Percentiles rank a stretch among this genome's conserved stretches.
phyloP scores from a whole-genome alignment of 2,797 vertebrate genomes.

The Myripristis jacobus region DNA sequence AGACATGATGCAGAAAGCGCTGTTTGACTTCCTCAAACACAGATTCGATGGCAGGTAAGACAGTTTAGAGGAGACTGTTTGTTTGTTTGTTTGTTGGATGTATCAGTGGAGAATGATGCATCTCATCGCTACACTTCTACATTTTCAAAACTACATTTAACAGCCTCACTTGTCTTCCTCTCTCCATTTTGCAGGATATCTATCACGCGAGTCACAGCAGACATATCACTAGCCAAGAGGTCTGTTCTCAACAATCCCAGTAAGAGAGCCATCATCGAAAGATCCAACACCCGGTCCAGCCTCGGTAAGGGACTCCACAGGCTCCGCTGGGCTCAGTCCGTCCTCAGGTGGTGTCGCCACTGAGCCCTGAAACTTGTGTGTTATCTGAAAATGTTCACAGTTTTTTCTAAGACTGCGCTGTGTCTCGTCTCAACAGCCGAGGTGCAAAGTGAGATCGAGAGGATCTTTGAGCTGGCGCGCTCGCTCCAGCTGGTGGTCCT shows the following conservation, averaged over 20 bases:
- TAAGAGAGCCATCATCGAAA: slow-evolving; percentile 97
- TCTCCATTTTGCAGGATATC: slow-evolving; percentile 89
- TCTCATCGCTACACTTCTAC: too few relatives aligned
- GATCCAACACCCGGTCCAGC: slow-evolving; percentile 97
- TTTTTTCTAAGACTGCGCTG: background rate
- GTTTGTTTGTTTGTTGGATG: too few relatives aligned
- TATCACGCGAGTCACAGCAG: slow-evolving; percentile 97
- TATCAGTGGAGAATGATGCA: too few relatives aligned
- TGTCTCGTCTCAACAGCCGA: slow-evolving; percentile 84
- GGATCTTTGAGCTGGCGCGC: slow-evolving; percentile 96
- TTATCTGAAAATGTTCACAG: too few relatives aligned
- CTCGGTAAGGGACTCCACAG: slow-evolving; percentile 83
- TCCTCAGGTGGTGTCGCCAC: too few relatives aligned
- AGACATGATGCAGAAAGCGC: slow-evolving; percentile 99
- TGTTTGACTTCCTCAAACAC: slow-evolving; percentile 99
- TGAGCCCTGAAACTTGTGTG: too few relatives aligned
- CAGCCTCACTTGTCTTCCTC: background rate
- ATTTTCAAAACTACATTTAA: too few relatives aligned
- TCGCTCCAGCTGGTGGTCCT: slow-evolving; percentile 96
- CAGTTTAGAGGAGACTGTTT: too few relatives aligned
- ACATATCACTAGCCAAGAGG: slow-evolving; percentile 97
- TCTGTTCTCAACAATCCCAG: slow-evolving; percentile 99
- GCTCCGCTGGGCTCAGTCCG: background rate
- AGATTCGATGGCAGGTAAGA: slow-evolving; percentile 99
- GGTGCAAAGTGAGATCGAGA: slow-evolving; percentile 97